phyloP scores from a whole-genome alignment of 37 sponge, comb jelly and placozoan genomes.

The Halisarca cf. caerulea region DNA sequence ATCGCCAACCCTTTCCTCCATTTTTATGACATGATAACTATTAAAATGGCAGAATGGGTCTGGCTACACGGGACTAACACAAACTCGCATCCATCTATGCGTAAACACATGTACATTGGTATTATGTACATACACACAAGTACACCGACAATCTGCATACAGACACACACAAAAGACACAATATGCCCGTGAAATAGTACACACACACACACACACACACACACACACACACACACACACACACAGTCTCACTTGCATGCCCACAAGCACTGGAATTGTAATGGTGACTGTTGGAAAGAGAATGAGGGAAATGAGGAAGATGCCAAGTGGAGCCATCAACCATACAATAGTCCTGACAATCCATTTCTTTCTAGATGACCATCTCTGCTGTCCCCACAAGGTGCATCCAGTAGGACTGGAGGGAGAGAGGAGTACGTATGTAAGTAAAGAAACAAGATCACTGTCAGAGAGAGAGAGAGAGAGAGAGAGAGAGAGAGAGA shows the following conservation, averaged over 20 bases:
- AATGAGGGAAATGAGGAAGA: conserved; percentile 29
- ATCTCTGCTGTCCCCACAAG: conserved; percentile 39
- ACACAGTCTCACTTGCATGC: conserved; percentile 27
- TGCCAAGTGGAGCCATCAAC: conserved; percentile 37
- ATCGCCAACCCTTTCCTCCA: too few relatives aligned
- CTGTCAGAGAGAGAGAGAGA: neutral
- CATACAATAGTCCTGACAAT: conserved; percentile 30
- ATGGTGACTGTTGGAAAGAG: conserved; percentile 22
- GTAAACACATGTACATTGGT: neutral
- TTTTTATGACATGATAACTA: too few relatives aligned
- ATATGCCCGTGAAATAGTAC: neutral
- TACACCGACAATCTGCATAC: neutral
- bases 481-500: neutral
- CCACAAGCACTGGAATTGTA: conserved; percentile 32
- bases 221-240: neutral
- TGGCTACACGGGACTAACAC: too few relatives aligned
- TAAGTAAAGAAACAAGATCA: too few relatives aligned
- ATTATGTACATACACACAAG: neutral
- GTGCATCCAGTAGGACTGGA: conserved; percentile 60
- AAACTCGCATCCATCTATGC: too few relatives aligned
- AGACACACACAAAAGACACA: neutral
- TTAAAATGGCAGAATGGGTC: too few relatives aligned
- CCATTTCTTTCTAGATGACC: conserved; percentile 27
- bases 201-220: conserved; percentile 20
- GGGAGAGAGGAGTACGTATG: too few relatives aligned